A percentile compares a stretch with the other conserved stretches of the same genome.
phyloP scores from a whole-genome alignment of 2,113 vertebrate genomes.

The Willisornis vidua region DNA sequence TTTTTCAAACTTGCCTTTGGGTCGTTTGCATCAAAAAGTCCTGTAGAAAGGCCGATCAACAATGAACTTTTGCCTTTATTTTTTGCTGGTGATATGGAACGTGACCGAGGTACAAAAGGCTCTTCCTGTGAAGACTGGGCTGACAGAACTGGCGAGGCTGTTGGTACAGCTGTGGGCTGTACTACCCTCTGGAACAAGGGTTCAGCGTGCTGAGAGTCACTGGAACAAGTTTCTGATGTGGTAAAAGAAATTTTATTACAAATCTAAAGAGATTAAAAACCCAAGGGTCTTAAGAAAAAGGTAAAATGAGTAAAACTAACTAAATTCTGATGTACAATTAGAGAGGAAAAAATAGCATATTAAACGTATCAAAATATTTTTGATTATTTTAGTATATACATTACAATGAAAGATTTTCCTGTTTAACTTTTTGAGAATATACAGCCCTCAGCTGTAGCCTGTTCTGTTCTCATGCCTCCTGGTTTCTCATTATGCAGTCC shows the following conservation, averaged over 20 bases:
- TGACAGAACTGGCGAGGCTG: constrained; percentile 78
- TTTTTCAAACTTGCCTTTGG: constrained; percentile 84
- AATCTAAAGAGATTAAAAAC: background rate
- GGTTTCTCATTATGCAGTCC: background rate
- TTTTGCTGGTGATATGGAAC: constrained; percentile 87
- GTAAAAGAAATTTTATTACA: constrained; percentile 18
- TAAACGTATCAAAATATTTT: background rate
- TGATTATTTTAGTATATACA: background rate
- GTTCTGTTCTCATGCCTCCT: background rate
- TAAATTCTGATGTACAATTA: background rate
- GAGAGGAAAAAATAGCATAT: background rate
- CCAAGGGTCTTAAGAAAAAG: background rate
- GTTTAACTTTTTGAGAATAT: background rate
- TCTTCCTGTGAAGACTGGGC: constrained; percentile 89
- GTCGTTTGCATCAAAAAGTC: constrained; percentile 94
- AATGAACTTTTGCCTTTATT: constrained; percentile 82
- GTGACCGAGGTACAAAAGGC: constrained; percentile 81
- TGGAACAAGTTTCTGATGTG: constrained; percentile 25
- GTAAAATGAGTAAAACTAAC: background rate
- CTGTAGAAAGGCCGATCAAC: constrained; percentile 92
- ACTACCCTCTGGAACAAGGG: constrained; percentile 84
- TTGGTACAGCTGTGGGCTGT: constrained; percentile 73
- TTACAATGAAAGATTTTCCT: background rate
- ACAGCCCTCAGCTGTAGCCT: background rate
- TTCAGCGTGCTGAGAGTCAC: constrained; percentile 63